Evolutionary conservation across 2,113 vertebrate species (phyloP).

Genomic region (Pithys albifrons): DNA sequence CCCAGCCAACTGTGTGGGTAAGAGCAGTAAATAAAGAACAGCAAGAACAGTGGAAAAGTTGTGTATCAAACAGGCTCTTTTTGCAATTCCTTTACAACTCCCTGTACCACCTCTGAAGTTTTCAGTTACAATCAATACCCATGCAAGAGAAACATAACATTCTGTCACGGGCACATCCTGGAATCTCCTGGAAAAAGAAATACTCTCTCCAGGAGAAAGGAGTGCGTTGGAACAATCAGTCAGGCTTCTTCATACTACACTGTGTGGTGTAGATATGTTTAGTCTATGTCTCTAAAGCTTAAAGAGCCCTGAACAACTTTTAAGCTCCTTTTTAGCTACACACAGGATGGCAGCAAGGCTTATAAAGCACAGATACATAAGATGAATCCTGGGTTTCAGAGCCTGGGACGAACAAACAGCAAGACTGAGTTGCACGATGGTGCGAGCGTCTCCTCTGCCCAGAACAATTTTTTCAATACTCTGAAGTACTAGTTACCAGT

Average conservation of each 20-base stretch:
- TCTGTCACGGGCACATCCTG: rapidly evolving
- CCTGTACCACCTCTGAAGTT: background rate
- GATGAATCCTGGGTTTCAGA: background rate
- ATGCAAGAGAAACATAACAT: background rate
- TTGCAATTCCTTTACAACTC: background rate
- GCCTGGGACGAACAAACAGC: no score
- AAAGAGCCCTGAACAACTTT: background rate
- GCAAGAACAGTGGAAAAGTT: background rate
- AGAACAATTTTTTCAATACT: no score
- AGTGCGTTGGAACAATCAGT: background rate
- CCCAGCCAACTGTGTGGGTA: background rate
- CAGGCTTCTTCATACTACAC: background rate
- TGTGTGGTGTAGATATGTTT: background rate
- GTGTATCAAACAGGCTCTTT: background rate
- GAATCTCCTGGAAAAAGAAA: background rate
- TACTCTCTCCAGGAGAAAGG: background rate
- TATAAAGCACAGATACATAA: background rate
- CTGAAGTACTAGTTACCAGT: background rate
- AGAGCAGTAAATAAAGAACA: background rate
- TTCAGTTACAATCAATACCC: background rate
- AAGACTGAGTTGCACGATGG: background rate
- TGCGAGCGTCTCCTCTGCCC: background rate
- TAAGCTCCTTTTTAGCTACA: background rate
- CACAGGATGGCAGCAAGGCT: background rate
- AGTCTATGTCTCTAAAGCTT: background rate